Percentiles rank a stretch among this genome's conserved stretches.
These are phyloP conservation scores for Apamea sordens DNA, from an alignment of 2,888 invertebrate genomes.

Conservation along the genomic window DNA sequence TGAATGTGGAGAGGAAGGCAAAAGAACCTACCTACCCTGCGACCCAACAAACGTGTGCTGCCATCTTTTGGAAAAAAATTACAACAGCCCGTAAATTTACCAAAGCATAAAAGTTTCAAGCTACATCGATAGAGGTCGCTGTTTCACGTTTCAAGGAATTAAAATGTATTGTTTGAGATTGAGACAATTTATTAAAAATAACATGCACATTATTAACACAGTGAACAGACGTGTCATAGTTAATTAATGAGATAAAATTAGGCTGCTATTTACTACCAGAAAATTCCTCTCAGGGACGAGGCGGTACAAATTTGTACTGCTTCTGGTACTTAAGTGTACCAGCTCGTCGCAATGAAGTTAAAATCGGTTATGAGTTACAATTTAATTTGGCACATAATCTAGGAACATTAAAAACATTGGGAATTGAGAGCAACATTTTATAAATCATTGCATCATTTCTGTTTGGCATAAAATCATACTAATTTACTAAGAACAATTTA, in stretches of 20 bases:
- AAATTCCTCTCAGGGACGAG: neutral
- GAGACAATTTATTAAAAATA: slow-evolving; percentile 9
- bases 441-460: neutral
- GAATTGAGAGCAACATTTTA: slow-evolving; percentile 1
- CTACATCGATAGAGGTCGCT: slow-evolving; percentile 16
- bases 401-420: neutral
- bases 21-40: no score
- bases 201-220: neutral
- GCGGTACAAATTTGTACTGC: neutral
- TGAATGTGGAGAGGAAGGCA: neutral
- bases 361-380: neutral
- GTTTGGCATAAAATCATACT: neutral
- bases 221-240: neutral
- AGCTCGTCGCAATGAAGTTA: neutral
- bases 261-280: neutral
- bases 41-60: slow-evolving; percentile 18
- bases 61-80: slow-evolving; percentile 20
- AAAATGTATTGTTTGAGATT: neutral
- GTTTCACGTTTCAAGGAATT: neutral
- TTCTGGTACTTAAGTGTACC: neutral
- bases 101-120: neutral
- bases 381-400: neutral
- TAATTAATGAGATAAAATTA: neutral
- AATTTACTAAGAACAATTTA: neutral
- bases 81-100: neutral